A percentile compares a stretch with the other conserved stretches of the same genome.
Evolutionary conservation across 2,113 vertebrate species (phyloP).

Genomic region (Lophotis ruficrista): DNA sequence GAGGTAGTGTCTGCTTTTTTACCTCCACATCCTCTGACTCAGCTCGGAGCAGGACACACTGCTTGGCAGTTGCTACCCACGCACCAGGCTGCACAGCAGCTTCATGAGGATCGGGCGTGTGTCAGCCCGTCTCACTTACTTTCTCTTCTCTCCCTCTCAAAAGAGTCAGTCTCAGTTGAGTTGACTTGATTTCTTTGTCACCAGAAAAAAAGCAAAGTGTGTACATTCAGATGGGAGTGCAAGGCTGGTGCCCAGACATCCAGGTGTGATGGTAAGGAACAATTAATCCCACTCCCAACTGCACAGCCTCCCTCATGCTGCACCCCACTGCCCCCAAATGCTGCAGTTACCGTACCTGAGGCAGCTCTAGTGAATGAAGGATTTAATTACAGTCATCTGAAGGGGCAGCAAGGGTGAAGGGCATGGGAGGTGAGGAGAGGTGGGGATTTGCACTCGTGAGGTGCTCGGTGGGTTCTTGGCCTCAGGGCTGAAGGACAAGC

Average conservation of each 20-base stretch:
- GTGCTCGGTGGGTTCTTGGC: background rate
- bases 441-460: background rate
- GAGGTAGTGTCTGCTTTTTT: background rate
- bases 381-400: background rate
- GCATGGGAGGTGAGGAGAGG: accelerated
- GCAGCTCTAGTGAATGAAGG: background rate
- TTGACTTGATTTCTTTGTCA: background rate
- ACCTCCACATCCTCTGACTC: background rate
- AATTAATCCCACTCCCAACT: background rate
- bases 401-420: background rate
- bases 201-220: background rate
- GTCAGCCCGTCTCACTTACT: background rate
- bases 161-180: background rate
- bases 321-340: background rate
- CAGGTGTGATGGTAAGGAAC: background rate
- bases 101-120: background rate
- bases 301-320: background rate
- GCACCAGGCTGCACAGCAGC: background rate
- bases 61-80: background rate
- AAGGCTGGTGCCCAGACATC: background rate
- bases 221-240: background rate
- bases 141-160: background rate
- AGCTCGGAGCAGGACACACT: background rate
- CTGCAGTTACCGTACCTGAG: background rate
- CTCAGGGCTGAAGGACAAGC: background rate